Percentiles rank a stretch among this genome's conserved stretches.
phyloP scores from a whole-genome alignment of 1,140 invertebrate species.

The Berghia stephanieae region DNA sequence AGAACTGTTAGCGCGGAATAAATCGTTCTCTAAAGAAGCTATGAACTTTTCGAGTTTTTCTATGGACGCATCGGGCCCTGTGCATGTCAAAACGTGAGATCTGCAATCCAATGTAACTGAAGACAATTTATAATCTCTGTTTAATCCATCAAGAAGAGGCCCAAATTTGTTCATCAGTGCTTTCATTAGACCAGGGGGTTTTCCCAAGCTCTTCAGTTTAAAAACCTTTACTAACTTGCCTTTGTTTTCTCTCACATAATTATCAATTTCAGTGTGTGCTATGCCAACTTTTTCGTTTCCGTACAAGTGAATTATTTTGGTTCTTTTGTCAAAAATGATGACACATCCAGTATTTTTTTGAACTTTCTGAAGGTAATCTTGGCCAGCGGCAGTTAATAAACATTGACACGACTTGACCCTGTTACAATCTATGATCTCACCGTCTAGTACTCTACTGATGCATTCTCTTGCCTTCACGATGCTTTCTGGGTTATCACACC shows the following conservation, averaged over 20 bases:
- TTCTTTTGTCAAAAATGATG: slow-evolving; percentile 44
- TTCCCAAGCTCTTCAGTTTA: slow-evolving; percentile 38
- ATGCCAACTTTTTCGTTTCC: slow-evolving; percentile 27
- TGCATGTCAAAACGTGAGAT: no score
- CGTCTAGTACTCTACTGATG: slow-evolving; percentile 39
- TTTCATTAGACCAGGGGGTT: slow-evolving; percentile 55
- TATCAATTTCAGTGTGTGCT: slow-evolving; percentile 34
- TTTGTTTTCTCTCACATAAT: slow-evolving; percentile 39
- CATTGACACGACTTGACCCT: no score
- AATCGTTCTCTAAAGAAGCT: no score
- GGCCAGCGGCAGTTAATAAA: no score
- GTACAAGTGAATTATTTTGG: slow-evolving; percentile 43
- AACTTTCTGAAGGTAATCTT: no score
- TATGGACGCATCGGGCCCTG: no score
- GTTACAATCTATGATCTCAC: slow-evolving; percentile 40
- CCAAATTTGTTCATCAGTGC: slow-evolving; percentile 42
- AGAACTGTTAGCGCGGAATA: no score
- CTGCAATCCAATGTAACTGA: slow-evolving; percentile 40
- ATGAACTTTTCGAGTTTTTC: slow-evolving; percentile 28
- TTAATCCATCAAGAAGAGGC: slow-evolving; percentile 35
- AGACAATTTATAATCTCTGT: slow-evolving; percentile 27
- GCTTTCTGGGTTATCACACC: slow-evolving; percentile 27
- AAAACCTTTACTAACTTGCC: slow-evolving; percentile 31
- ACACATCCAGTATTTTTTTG: no score
- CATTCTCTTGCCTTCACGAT: slow-evolving; percentile 36